These are phyloP conservation scores for Scaeva pyrastri DNA, from an alignment of 2,888 invertebrate species.

Conservation along the genomic window DNA sequence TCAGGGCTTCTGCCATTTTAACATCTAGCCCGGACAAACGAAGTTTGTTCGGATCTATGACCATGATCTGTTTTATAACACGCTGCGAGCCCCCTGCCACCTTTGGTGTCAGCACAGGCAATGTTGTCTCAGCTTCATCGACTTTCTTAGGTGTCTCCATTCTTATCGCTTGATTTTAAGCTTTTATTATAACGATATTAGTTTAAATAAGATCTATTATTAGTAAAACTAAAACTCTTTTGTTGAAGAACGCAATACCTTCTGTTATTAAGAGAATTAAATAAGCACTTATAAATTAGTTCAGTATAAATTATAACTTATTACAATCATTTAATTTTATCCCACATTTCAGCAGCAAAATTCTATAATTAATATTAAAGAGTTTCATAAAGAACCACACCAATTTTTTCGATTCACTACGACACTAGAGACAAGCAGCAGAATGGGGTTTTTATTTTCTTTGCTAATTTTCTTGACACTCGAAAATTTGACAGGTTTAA, in stretches of 20 bases:
- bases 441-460: conserved; percentile 12
- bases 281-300: not conserved
- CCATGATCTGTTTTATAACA: conserved; percentile 80
- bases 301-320: not conserved
- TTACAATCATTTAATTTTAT: not conserved
- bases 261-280: not conserved
- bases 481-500: conserved; percentile 46
- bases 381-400: conserved; percentile 19
- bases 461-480: conserved; percentile 42
- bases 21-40: conserved; percentile 80
- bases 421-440: not conserved
- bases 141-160: conserved; percentile 50
- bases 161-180: not conserved
- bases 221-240: not conserved
- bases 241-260: not conserved
- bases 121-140: not conserved
- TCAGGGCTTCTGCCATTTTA: conserved; percentile 80
- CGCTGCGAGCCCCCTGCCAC: conserved; percentile 76
- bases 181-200: not conserved
- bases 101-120: conserved; percentile 62
- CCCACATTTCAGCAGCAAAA: conserved; percentile 15
- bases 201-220: not conserved
- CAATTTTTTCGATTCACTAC: conserved; percentile 11
- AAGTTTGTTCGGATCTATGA: conserved; percentile 81
- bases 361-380: conserved; percentile 4